Conservation (phyloP, 2,888 invertebrate genomes). For the Drosophila melanosoma region DNA sequence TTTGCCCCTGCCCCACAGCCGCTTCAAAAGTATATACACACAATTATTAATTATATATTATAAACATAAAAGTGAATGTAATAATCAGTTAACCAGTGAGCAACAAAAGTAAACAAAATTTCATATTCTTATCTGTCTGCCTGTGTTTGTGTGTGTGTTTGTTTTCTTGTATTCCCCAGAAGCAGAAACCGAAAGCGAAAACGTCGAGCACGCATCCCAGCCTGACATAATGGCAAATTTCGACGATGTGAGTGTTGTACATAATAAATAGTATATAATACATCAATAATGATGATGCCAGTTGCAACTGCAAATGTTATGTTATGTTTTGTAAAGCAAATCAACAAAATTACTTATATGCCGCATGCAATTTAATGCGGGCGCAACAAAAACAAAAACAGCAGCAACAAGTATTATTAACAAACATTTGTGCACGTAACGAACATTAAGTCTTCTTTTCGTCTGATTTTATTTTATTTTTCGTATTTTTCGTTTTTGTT, state of each 20-base stretch:
- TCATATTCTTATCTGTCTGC: slow-evolving; percentile 35
- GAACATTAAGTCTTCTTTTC: slow-evolving; percentile 67
- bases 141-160: slow-evolving; percentile 21
- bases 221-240: slow-evolving; percentile 82
- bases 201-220: slow-evolving; percentile 52
- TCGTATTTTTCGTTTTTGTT: slow-evolving; percentile 51
- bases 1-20: slow-evolving; percentile 21
- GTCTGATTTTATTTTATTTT: slow-evolving; percentile 68
- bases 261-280: neutral
- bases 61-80: slow-evolving; percentile 56
- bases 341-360: slow-evolving; percentile 26
- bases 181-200: slow-evolving; percentile 68
- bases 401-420: slow-evolving; percentile 59
- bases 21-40: slow-evolving; percentile 41
- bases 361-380: slow-evolving; percentile 55
- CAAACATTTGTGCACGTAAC: slow-evolving; percentile 70
- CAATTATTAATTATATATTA: neutral
- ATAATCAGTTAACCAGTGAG: slow-evolving; percentile 22
- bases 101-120: slow-evolving; percentile 38
- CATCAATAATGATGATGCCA: slow-evolving; percentile 7
- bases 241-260: slow-evolving; percentile 83
- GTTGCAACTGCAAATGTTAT: slow-evolving; percentile 45
- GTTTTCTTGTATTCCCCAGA: slow-evolving; percentile 62
- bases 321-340: slow-evolving; percentile 42
- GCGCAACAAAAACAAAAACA: slow-evolving; percentile 30